Conservation (phyloP, 2,113 vertebrate genomes). For the Seriola dumerili region DNA sequence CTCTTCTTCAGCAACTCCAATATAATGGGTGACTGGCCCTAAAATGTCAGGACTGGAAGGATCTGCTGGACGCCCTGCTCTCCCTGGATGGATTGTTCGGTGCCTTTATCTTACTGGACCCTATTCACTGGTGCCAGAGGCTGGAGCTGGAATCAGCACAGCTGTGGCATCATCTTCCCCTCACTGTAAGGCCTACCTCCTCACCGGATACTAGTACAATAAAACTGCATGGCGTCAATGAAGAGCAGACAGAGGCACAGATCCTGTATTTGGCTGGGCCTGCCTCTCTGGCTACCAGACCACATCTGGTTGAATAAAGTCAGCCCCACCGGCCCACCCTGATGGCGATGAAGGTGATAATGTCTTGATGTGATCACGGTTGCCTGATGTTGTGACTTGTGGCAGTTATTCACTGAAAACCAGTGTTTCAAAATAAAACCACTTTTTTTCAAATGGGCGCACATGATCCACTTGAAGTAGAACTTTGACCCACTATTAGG, state of each 20-base stretch:
- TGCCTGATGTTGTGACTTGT: not conserved
- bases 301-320: conserved; percentile 26
- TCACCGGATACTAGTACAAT: conserved; percentile 29
- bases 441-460: not conserved
- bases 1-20: conserved; percentile 9
- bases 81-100: conserved; percentile 44
- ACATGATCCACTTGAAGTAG: not conserved
- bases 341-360: conserved; percentile 16
- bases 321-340: not conserved
- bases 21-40: conserved; percentile 26
- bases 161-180: conserved; percentile 43
- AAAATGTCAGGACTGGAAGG: conserved; percentile 32
- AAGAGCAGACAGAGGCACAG: conserved; percentile 18
- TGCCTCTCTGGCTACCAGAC: not conserved
- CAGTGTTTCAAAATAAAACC: not conserved
- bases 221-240: conserved; percentile 31
- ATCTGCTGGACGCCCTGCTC: conserved; percentile 20
- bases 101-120: conserved; percentile 44
- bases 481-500: not conserved
- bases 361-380: not conserved
- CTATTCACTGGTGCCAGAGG: conserved; percentile 34
- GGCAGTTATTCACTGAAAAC: not conserved
- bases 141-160: conserved; percentile 31
- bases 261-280: conserved; percentile 28
- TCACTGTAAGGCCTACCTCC: conserved; percentile 14